Evolutionary conservation across 2,797 vertebrate species (phyloP).

Genomic region (Falco concolor): DNA sequence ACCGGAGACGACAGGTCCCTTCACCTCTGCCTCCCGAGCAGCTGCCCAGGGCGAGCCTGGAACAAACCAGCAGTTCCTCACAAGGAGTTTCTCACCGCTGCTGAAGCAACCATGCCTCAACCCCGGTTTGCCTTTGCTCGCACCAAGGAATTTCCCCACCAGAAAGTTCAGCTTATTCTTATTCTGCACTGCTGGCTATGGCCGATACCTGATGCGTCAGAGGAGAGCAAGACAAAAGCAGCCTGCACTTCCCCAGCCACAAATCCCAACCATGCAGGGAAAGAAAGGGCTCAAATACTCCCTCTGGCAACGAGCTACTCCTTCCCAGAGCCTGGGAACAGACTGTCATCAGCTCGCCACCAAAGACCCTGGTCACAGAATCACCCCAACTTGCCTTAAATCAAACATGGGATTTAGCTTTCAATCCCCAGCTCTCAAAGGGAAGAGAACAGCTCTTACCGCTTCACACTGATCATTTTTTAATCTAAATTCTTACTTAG

Average conservation of each 20-base stretch:
- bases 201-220: not conserved
- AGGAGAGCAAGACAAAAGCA: not conserved
- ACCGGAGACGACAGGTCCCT: fast-evolving
- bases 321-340: not conserved
- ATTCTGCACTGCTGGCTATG: not conserved
- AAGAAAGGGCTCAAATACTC: not conserved
- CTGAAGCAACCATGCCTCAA: not conserved
- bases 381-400: not conserved
- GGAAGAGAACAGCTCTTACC: not conserved
- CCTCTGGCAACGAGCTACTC: not conserved
- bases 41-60: not conserved
- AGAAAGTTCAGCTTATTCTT: too few relatives aligned
- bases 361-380: not conserved
- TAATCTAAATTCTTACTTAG: not conserved
- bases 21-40: not conserved
- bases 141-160: too few relatives aligned
- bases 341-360: not conserved
- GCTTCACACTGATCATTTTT: not conserved
- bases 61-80: not conserved
- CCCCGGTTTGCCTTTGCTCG: fast-evolving
- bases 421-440: not conserved
- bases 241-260: not conserved
- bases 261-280: not conserved
- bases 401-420: not conserved
- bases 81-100: not conserved